Conservation (phyloP, 2,888 invertebrate genomes). For the Lepidocyrtoides sp. region DNA sequence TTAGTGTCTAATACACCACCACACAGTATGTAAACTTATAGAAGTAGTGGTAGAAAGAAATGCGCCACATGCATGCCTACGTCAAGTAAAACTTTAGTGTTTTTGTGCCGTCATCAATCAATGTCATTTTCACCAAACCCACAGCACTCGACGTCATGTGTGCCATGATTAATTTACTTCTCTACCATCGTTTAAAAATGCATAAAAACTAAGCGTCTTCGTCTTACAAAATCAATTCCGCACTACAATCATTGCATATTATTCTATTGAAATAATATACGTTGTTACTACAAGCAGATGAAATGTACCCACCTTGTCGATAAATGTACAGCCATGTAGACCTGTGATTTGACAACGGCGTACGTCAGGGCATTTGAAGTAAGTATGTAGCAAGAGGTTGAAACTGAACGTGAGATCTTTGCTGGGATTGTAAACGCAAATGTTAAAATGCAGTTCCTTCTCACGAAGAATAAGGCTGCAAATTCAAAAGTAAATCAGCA, state of each 20-base stretch:
- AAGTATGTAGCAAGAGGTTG: constrained; percentile 97
- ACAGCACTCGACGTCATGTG: constrained; percentile 74
- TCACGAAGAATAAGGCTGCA: constrained; percentile 96
- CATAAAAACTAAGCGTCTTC: constrained; percentile 61
- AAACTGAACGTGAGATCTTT: constrained; percentile 96
- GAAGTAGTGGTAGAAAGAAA: background rate
- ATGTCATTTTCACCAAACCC: constrained; percentile 80
- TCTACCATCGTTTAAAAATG: constrained; percentile 62
- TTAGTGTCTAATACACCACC: constrained; percentile 11
- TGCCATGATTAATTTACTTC: constrained; percentile 77
- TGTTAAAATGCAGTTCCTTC: constrained; percentile 96
- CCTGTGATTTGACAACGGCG: constrained; percentile 96
- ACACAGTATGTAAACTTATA: background rate
- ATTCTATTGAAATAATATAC: no score
- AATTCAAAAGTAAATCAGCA: constrained; percentile 25
- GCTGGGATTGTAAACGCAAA: constrained; percentile 97
- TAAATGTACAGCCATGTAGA: constrained; percentile 95
- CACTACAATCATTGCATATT: background rate
- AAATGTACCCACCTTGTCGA: constrained; percentile 91
- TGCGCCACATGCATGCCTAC: background rate
- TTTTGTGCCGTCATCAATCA: constrained; percentile 78
- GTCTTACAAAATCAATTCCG: constrained; percentile 64
- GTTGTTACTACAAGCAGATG: background rate
- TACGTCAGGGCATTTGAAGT: constrained; percentile 98
- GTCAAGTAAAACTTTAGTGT: constrained; percentile 12